Percentiles rank a stretch among this genome's conserved stretches.
phyloP scores from a whole-genome alignment of 2,113 vertebrate genomes.

The Heterotilapia buettikoferi region DNA sequence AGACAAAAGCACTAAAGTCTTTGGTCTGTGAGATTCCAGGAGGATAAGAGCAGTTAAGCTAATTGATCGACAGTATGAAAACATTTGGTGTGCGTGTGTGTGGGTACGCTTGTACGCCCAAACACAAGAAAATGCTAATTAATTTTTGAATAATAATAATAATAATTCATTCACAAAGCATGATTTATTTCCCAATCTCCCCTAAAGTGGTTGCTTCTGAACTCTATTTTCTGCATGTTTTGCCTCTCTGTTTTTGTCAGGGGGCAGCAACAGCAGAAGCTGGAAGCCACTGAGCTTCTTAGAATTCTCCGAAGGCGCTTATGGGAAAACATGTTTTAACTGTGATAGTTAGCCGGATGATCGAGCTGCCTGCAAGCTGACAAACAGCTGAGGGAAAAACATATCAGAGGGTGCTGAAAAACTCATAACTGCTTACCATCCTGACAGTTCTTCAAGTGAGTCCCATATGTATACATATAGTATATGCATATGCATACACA shows the following conservation, averaged over 20 bases:
- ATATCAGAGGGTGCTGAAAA: neutral
- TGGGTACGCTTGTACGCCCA: neutral
- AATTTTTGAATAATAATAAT: neutral
- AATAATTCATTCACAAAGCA: neutral
- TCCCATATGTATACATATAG: neutral
- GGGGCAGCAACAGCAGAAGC: neutral
- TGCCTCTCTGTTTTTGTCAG: neutral
- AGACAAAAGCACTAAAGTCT: slow-evolving; percentile 3
- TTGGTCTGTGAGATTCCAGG: neutral
- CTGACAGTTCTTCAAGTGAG: neutral
- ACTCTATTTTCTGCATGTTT: neutral
- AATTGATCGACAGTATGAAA: neutral
- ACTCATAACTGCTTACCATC: neutral
- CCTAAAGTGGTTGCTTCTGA: neutral
- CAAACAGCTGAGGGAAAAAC: slow-evolving; percentile 17
- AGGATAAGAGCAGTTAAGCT: neutral
- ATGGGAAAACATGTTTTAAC: slow-evolving; percentile 14
- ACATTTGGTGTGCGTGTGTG: neutral
- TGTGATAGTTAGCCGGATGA: slow-evolving; percentile 21
- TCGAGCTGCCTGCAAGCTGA: slow-evolving; percentile 1
- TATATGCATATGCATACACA: neutral
- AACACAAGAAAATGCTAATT: neutral
- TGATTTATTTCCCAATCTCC: neutral
- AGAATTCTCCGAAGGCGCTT: slow-evolving; percentile 11
- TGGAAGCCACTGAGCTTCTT: slow-evolving; percentile 9